A percentile compares a stretch with the other conserved stretches of the same genome.
Evolutionary conservation across 2,797 vertebrate species (phyloP).

Genomic region (Sebastes iracundus): DNA sequence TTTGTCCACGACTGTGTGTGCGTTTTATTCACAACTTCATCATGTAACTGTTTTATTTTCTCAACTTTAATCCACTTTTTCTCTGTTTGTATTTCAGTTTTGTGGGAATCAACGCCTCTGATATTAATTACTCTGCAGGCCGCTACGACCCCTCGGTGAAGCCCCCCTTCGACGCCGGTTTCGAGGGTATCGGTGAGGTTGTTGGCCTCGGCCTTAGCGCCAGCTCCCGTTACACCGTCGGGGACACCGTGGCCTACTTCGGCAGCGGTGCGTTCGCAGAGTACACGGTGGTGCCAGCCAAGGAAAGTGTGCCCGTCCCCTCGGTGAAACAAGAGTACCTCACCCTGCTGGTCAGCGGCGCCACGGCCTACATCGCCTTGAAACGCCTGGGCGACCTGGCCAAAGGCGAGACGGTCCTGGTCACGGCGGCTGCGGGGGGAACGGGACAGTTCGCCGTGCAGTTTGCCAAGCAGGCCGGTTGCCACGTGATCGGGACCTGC

Average conservation of each 20-base stretch:
- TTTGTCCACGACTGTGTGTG: background rate
- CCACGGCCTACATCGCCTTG: slow-evolving; percentile 91
- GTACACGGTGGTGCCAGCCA: slow-evolving; percentile 87
- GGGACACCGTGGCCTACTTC: slow-evolving; percentile 90
- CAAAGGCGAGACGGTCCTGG: slow-evolving; percentile 89
- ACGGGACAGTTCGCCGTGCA: slow-evolving; percentile 95
- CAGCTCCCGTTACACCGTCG: slow-evolving; percentile 85
- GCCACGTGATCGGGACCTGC: slow-evolving; percentile 93
- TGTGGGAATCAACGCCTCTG: slow-evolving; percentile 94
- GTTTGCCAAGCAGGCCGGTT: slow-evolving; percentile 90
- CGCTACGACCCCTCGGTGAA: slow-evolving; percentile 87
- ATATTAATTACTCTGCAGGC: slow-evolving; percentile 93
- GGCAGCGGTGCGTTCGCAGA: slow-evolving; percentile 89
- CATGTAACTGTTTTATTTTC: slow-evolving; percentile 4
- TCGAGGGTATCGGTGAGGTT: slow-evolving; percentile 93
- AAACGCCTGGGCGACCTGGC: slow-evolving; percentile 86
- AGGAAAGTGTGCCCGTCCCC: slow-evolving; percentile 81
- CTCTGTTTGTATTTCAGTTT: slow-evolving; percentile 82
- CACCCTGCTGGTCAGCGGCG: slow-evolving; percentile 87
- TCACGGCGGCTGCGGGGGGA: slow-evolving; percentile 92
- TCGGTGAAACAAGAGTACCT: slow-evolving; percentile 87
- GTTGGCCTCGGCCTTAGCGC: slow-evolving; percentile 92
- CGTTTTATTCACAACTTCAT: background rate
- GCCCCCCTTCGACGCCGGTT: slow-evolving; percentile 90
- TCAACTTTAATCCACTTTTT: slow-evolving; percentile 10